Conservation (phyloP, 2,113 vertebrate genomes). For the Cavia aperea region DNA sequence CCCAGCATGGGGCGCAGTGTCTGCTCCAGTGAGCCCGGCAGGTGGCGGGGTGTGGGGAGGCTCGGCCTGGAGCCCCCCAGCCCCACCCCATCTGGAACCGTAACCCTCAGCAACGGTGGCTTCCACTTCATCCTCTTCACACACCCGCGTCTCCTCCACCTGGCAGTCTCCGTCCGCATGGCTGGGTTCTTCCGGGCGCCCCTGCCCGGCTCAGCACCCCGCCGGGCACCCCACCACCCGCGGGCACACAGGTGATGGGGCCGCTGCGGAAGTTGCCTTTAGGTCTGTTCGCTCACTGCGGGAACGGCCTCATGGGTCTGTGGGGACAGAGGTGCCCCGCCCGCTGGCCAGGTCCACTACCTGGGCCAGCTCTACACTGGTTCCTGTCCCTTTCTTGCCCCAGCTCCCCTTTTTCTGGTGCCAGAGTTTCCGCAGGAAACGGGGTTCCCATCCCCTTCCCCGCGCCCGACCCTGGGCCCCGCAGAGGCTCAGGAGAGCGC, state of each 20-base stretch:
- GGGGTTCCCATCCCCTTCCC: not conserved
- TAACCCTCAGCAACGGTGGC: not conserved
- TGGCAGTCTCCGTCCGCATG: fast-evolving
- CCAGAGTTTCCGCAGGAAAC: too few relatives aligned
- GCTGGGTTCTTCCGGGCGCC: not conserved
- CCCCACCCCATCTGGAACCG: not conserved
- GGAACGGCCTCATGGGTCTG: not conserved
- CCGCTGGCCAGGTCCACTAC: not conserved
- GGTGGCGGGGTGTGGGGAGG: too few relatives aligned
- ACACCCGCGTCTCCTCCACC: not conserved
- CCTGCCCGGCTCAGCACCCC: not conserved
- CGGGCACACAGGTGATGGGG: not conserved
- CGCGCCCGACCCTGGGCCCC: not conserved
- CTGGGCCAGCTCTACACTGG: too few relatives aligned
- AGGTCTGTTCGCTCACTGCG: not conserved
- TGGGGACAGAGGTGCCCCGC: not conserved
- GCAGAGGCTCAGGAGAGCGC: not conserved
- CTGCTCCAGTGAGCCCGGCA: not conserved
- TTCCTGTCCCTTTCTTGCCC: not conserved
- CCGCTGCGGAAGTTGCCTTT: not conserved
- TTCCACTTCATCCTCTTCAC: not conserved
- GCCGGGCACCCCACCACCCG: not conserved
- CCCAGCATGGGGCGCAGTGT: not conserved
- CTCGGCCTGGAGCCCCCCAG: too few relatives aligned
- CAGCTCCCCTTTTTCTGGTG: not conserved